phyloP scores from a whole-genome alignment of 2,888 invertebrate genomes.

The Cantharis rustica region DNA sequence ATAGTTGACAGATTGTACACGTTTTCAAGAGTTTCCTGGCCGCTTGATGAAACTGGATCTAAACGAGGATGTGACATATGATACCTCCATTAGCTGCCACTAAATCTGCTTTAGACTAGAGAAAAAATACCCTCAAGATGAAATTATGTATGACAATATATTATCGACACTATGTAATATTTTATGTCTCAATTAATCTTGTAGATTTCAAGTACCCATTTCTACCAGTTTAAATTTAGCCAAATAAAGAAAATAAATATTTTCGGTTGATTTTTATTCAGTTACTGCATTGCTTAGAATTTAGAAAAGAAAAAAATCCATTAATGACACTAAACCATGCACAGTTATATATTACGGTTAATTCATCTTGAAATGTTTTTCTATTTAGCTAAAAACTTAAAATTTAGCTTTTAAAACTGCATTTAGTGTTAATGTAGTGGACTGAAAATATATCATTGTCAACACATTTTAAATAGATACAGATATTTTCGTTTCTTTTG shows the following conservation, averaged over 20 bases:
- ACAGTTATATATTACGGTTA: background rate
- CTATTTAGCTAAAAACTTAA: background rate
- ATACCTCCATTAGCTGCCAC: conserved; percentile 38
- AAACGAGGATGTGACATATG: conserved; percentile 39
- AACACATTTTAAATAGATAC: background rate
- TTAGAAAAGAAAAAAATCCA: background rate
- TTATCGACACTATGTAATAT: background rate
- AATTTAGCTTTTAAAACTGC: background rate
- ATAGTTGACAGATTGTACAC: conserved; percentile 44
- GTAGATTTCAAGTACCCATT: background rate
- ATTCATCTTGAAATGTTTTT: background rate
- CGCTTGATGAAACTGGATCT: conserved; percentile 41
- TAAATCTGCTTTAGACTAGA: conserved; percentile 22
- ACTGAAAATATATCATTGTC: background rate
- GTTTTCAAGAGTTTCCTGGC: conserved; percentile 41
- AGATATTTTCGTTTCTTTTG: background rate
- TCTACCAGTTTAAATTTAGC: background rate
- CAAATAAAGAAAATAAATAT: background rate
- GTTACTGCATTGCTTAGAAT: background rate
- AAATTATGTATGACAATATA: conserved; percentile 10
- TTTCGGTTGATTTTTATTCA: background rate
- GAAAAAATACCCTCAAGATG: conserved; percentile 19
- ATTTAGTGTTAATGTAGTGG: background rate
- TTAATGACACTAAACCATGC: background rate
- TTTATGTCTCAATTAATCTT: background rate